Base-by-base conservation (phyloP, 2,113 vertebrate genomes). In the Chloropsis hardwickii region DNA sequence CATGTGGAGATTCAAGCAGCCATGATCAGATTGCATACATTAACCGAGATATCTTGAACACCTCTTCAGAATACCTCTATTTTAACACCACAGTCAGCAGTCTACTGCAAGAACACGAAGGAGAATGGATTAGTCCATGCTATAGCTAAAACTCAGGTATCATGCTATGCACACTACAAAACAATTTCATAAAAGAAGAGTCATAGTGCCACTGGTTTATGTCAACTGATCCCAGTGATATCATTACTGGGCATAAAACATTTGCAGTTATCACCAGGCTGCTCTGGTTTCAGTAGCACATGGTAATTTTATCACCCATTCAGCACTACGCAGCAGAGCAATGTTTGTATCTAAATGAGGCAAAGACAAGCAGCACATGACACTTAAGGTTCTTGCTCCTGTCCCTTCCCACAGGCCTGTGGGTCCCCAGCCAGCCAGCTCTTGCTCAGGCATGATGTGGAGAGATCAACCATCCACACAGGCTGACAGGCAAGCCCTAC, bases 401-500 rank as follows among this genome's bases (percentile, higher is more conserved):
- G 6, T 54, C 74, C 31, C 45, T 35, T 72, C 61, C 21, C 25
- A 6, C 11, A 48, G 44, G 40, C 24, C n/a, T 56, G 19, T 10
- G 57, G 48, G 37, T 56, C 22, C 37, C 45, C 42, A 71, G 57
- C 24, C 60, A n/a, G 33, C 9, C 54, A 73, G 13, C 39, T 54
- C 48, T 67, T 4, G 1, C 45, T 69, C 21, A 66, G 50, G 29
- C 37, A 42, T 0, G 0, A 42, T 4, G 22, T 12, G 10, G 21
- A 40, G 35, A 39, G 42, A 57, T 31, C 78, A 76, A 20, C 31
- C 53, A 42, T 54, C 42, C 50, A 21, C 0, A 0, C 17, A 40
- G 40, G 71, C 48, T 5, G 1, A 64, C 0, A 0, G 53, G 31
- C 14, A 86, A 82, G 54, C 3, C 6, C 42, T 11, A 37, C 1